Base-by-base conservation (phyloP, 37 sponge, comb jelly and placozoan species). In the Crambe crambe region DNA sequence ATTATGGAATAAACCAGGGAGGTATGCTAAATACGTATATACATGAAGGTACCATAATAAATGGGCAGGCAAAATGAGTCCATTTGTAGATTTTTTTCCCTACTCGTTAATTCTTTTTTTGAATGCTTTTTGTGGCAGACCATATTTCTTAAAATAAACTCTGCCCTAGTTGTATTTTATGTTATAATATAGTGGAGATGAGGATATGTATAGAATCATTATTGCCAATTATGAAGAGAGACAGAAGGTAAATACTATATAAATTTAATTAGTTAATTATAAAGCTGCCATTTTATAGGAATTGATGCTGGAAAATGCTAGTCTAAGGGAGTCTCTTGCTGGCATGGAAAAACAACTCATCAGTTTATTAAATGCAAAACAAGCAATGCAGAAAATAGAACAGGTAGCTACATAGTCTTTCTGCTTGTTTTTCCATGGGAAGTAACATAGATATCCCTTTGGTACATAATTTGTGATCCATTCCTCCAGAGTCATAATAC, bases 261-360 rank as follows among this genome's bases (percentile, higher is more conserved):
- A n/a, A n/a, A n/a, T n/a, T n/a, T n/a, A n/a, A n/a, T 2, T 40
- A 34, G 26, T 20, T 6, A 60, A 22, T 21, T 60, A 25, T 60
- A 9, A 34, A 5, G 30, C n/a, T n/a, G n/a, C n/a, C n/a, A n/a
- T n/a, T n/a, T n/a, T n/a, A 3, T 22, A 88, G 89, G 89, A 82
- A 42, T 15, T 88, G 58, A 78, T 88, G 57, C 40, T 76, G 39
- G 89, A 88, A 59, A 88, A 88, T 56, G 56, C 76, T 25, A 88
- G 89, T 54, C 56, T 88, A n/a, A 42, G 89, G 17, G 89, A 88
- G 58, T 70, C 72, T 29, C 73, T 88, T 2, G 68, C 63, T 42
- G 72, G 40, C 38, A 83, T 88, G 66, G 78, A 88, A 78, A 82
- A 78, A 57, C 83, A 88, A 63, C 57, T 88, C 17, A 66, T 78